Conservation (phyloP, 2,888 invertebrate species). For the Apamea monoglypha region DNA sequence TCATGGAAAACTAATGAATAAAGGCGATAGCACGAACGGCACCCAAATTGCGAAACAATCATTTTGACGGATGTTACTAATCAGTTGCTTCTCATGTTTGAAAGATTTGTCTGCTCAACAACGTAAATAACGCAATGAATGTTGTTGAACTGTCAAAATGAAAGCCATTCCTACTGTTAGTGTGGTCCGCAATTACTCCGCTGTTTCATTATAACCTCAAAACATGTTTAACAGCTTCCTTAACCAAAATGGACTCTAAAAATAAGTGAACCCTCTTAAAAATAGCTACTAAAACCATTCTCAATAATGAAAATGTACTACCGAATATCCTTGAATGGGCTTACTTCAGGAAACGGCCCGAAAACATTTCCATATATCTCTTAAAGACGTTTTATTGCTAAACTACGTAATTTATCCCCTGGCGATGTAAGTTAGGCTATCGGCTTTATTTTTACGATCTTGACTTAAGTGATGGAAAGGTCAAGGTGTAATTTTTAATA, state of each 20-base stretch:
- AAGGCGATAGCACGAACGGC: background rate
- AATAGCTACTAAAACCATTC: constrained; percentile 17
- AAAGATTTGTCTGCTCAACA: background rate
- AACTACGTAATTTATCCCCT: constrained; percentile 28
- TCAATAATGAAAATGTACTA: constrained; percentile 41
- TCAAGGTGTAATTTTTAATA: background rate
- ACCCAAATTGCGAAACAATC: background rate
- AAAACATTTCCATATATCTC: constrained; percentile 49
- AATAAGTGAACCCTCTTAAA: constrained; percentile 10
- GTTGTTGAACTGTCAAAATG: background rate
- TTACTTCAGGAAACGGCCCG: constrained; percentile 13
- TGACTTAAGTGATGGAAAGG: background rate
- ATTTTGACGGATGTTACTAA: background rate
- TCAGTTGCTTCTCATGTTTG: background rate
- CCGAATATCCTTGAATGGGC: constrained; percentile 25
- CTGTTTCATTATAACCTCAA: background rate
- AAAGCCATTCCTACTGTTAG: background rate
- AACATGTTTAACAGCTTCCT: background rate
- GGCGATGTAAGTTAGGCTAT: background rate
- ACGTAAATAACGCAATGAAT: background rate
- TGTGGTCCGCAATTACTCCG: no score
- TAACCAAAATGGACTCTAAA: constrained; percentile 14
- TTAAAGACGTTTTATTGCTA: constrained; percentile 46
- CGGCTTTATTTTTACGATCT: constrained; percentile 16
- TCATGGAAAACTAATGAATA: background rate